phyloP scores from a whole-genome alignment of 2,797 vertebrate species.

The Betta splendens region DNA sequence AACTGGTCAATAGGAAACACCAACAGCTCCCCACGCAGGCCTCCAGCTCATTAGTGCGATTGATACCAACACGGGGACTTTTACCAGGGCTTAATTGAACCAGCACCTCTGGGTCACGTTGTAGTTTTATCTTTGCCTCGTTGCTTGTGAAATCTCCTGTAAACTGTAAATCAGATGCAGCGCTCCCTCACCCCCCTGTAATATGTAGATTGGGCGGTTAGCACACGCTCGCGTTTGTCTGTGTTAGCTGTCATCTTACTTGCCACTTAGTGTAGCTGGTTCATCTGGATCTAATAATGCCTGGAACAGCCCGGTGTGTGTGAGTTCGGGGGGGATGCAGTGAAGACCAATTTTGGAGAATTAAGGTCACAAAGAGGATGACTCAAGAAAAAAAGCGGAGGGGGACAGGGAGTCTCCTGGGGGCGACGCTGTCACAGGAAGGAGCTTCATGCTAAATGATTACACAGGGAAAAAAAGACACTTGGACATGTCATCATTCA shows the following conservation, averaged over 20 bases:
- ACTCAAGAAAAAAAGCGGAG: slow-evolving; percentile 23
- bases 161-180: slow-evolving; percentile 54
- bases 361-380: slow-evolving; percentile 52
- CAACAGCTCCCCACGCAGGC: slow-evolving; percentile 14
- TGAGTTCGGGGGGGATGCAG: background rate
- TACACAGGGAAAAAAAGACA: slow-evolving; percentile 29
- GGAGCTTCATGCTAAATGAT: slow-evolving; percentile 55
- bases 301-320: slow-evolving; percentile 17
- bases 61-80: slow-evolving; percentile 16
- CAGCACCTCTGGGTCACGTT: slow-evolving; percentile 16
- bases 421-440: slow-evolving; percentile 44
- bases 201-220: slow-evolving; percentile 32
- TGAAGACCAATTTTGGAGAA: slow-evolving; percentile 29
- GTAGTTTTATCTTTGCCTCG: background rate
- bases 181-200: background rate
- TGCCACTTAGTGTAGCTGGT: slow-evolving; percentile 41
- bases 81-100: slow-evolving; percentile 4
- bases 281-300: slow-evolving; percentile 65
- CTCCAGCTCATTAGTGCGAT: slow-evolving; percentile 34
- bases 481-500: slow-evolving; percentile 60
- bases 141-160: slow-evolving; percentile 29
- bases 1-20: background rate
- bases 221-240: slow-evolving; percentile 42
- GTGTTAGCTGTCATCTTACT: slow-evolving; percentile 47
- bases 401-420: slow-evolving; percentile 19